Evolutionary conservation across 2,888 invertebrate genomes (phyloP), one percentile per base, ranked within the genome.

Genomic region (Chrysolina oricalcia): DNA sequence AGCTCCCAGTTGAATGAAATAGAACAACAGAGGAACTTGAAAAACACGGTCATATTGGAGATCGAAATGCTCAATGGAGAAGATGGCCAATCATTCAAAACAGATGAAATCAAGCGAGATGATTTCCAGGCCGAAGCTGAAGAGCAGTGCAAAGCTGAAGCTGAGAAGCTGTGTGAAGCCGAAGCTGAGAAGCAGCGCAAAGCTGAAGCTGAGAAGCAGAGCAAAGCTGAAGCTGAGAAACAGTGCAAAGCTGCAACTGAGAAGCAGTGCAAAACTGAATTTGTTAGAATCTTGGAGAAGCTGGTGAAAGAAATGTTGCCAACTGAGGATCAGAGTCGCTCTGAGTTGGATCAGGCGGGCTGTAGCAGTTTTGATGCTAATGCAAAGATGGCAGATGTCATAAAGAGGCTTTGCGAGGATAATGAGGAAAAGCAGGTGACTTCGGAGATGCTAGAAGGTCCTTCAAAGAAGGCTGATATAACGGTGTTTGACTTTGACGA

Each of bases 401-500:
- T 35, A 35, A 35, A 17, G 48, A 17, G 17, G 48, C n/a, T 48
- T 17, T 17, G 17, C 1, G 50, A 35, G 17, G 40, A 67, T 70
- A 67, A 50, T 35, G 19, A 35, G 62, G 46, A 15, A 6, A 48
- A 35, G 21, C 11, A 21, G 11, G 43, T 27, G 35, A 35, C 35
- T n/a, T 27, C 56, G 35, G 40, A 65, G 4, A 40, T 35, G 35
- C 21, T 5, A 17, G 64, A 35, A 11, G 13, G 8, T 41, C 8
- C 65, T 21, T 9, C 59, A 13, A 75, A 72, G 15, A 74, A 78
- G 62, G 56, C 64, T 2, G 79, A 79, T 41, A 76, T 77, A 15
- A 74, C 78, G 1, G 73, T 80, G 3, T 80, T 78, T 62, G 80
- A 80, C 67, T 80, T 80, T 35, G 77, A 78, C 21, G 80, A 80